phyloP scores from a whole-genome alignment of 2,797 vertebrate species.

The Melanotaenia parkinsoni region DNA sequence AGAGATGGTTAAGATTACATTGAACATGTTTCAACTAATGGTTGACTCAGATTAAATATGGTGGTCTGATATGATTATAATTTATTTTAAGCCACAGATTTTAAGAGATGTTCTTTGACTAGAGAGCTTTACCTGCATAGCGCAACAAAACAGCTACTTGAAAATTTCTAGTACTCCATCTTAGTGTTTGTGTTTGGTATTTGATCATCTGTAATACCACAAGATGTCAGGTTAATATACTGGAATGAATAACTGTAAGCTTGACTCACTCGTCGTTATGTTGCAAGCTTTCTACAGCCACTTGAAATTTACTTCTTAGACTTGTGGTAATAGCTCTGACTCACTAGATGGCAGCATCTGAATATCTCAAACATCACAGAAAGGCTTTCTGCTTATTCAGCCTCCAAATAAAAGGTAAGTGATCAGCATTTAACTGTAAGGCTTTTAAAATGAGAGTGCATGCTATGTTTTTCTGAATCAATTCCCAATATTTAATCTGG shows the following conservation, averaged over 20 bases:
- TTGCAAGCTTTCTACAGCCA: neutral
- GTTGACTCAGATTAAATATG: neutral
- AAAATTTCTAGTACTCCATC: neutral
- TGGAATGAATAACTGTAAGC: neutral
- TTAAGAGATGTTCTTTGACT: neutral
- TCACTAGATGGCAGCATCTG: slow-evolving; percentile 68
- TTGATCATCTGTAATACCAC: neutral
- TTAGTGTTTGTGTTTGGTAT: neutral
- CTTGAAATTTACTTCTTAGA: neutral
- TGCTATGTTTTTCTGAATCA: neutral
- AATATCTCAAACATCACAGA: slow-evolving; percentile 16
- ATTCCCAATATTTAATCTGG: neutral
- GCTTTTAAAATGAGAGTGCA: neutral
- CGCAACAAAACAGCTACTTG: neutral
- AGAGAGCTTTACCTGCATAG: neutral
- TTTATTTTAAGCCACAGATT: neutral
- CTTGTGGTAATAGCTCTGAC: neutral
- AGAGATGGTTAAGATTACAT: neutral
- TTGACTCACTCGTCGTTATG: neutral
- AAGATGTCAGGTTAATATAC: neutral
- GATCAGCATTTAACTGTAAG: slow-evolving; percentile 17
- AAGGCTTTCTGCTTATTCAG: neutral
- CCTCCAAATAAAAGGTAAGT: neutral
- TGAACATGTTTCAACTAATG: neutral
- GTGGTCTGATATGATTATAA: neutral